These are phyloP conservation scores for Cheirogaleus major DNA, from an alignment of 2,797 vertebrate species.

Conservation along the genomic window DNA sequence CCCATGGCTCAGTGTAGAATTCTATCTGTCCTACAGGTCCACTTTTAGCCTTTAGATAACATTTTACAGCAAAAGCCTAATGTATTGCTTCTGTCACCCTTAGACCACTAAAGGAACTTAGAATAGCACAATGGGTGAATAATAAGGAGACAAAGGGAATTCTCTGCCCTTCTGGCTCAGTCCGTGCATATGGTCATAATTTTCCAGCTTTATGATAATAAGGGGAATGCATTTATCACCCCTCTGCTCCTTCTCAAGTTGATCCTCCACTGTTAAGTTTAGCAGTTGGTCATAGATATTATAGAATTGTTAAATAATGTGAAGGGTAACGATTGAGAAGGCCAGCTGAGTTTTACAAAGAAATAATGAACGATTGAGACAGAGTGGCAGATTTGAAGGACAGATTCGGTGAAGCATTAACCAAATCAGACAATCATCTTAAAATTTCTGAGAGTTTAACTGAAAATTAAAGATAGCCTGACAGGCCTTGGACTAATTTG, in stretches of 20 bases:
- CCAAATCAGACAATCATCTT: not conserved
- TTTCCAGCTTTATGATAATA: constrained; percentile 71
- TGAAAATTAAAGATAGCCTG: not conserved
- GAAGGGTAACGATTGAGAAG: not conserved
- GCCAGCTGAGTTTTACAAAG: constrained; percentile 41
- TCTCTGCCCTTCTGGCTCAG: not conserved
- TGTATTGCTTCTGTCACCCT: constrained; percentile 73
- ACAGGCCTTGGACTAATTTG: not conserved
- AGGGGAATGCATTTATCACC: constrained; percentile 65
- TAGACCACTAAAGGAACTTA: constrained; percentile 62
- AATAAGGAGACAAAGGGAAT: constrained; percentile 65
- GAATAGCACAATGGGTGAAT: constrained; percentile 57
- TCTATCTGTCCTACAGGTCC: constrained; percentile 76
- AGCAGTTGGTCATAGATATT: constrained; percentile 32
- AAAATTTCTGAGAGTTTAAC: not conserved
- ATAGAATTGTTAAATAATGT: constrained; percentile 54
- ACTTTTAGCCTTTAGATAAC: constrained; percentile 70
- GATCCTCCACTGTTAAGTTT: constrained; percentile 47
- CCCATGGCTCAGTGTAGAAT: constrained; percentile 23
- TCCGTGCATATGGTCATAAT: constrained; percentile 69
- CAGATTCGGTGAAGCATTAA: not conserved
- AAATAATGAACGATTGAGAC: constrained; percentile 29
- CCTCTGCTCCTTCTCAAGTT: constrained; percentile 60
- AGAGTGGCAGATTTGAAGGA: not conserved
- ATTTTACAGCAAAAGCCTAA: constrained; percentile 69